Base-by-base conservation (phyloP, 2,797 vertebrate species). In the Brachymystax lenok region DNA sequence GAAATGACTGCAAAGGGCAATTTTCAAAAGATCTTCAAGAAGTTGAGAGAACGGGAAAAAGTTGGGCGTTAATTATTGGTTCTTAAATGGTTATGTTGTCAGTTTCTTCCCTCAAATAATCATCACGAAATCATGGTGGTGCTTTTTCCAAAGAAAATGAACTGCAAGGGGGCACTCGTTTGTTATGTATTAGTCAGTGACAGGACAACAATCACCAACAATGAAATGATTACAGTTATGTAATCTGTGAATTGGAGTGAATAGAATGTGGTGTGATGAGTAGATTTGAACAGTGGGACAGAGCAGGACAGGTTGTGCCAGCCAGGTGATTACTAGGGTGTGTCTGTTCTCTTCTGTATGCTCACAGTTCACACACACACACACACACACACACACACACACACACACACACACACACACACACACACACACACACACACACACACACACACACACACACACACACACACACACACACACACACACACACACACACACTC, bases 321-420 rank as follows among this genome's bases (percentile, higher is more conserved):
- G 73, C 80, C 59, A 69, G 74, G 64, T 59, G 70, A n/a, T 77
- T 68, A 35, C 40, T 17, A 79, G 79, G 82, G 84, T 78, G 83
- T 83, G 77, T 74, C 83, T 50, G 80, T 78, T 79, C 73, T 66
- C 56, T 86, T 76, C 52, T 35, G 74, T 78, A 82, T 74, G 78
- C 83, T 61, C 52, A 19, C 52, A 56, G 19, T 56, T 56, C 52
- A 56, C 19, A 19, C 52, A 19, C 4, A 56, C 52, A 16, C 19
- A 54, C 51, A 52, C 50, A 51, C 3, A 52, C 51, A 52, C 51
- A 1, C 27, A 50, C 46, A 50, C 13, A 8, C 13, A 28, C 27
- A 28, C 27, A 28, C 27, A 28, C 51, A 52, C 16, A 16, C 51
- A 14, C 12, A 52, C 51, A 13, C 16, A 51, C 51, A 52, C 16